Evolutionary conservation across 2,113 vertebrate genomes (phyloP).

Genomic region (Dryoscopus gambensis): DNA sequence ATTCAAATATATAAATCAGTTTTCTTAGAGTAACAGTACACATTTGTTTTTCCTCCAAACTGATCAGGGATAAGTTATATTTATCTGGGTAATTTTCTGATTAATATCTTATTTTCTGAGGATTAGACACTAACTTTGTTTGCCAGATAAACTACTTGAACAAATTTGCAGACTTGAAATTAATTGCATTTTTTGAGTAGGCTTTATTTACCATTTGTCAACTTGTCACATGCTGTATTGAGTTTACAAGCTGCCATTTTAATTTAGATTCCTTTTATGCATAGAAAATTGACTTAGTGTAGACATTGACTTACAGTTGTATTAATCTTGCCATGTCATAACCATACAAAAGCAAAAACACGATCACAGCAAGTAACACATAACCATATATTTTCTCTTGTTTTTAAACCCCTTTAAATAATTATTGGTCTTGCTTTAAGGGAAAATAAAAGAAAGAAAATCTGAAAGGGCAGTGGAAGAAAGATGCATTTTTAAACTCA

Average conservation of each 20-base stretch:
- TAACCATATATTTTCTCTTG: background rate
- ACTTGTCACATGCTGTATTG: background rate
- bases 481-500: background rate
- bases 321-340: background rate
- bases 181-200: background rate
- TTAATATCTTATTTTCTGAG: background rate
- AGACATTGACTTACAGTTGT: background rate
- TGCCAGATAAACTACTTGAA: background rate
- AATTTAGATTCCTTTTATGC: background rate
- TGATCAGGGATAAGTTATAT: background rate
- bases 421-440: background rate
- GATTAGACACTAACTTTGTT: background rate
- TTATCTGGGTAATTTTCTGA: background rate
- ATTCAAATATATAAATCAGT: background rate
- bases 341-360: background rate
- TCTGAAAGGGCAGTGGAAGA: background rate
- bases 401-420: background rate
- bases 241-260: slow-evolving; percentile 1
- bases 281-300: background rate
- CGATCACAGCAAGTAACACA: background rate
- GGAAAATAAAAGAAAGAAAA: background rate
- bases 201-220: background rate
- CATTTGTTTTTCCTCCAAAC: background rate
- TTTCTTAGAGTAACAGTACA: background rate
- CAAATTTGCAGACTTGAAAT: background rate